Evolutionary conservation across 2,797 vertebrate species (phyloP).

Genomic region (Phrynocephalus forsythii): DNA sequence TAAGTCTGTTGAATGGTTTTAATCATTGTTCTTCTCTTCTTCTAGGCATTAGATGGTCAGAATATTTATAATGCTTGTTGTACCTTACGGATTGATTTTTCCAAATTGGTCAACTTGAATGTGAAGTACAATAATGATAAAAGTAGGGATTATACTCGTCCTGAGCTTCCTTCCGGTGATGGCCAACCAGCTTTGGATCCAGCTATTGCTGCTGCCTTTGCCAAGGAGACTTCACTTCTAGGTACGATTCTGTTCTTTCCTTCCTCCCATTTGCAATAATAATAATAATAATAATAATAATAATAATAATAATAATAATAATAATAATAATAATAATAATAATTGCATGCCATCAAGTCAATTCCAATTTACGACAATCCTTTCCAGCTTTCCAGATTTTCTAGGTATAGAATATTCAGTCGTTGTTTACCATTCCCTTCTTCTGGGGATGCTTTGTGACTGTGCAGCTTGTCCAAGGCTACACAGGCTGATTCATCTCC

Average conservation of each 20-base stretch:
- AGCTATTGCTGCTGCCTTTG: conserved; percentile 89
- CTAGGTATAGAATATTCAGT: no score
- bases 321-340: no score
- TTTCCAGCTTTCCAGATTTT: not conserved
- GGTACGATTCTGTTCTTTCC: conserved; percentile 82
- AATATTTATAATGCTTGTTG: conserved; percentile 99
- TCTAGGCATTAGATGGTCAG: conserved; percentile 94
- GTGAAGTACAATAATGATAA: conserved; percentile 99
- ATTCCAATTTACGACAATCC: not conserved
- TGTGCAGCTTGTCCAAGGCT: no score
- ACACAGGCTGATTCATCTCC: no score
- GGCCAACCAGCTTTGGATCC: conserved; percentile 92
- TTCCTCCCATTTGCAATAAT: not conserved
- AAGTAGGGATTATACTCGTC: conserved; percentile 96
- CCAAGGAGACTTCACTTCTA: conserved; percentile 96
- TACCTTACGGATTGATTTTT: conserved; percentile 97
- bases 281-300: no score
- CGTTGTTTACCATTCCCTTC: not conserved
- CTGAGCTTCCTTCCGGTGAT: conserved; percentile 95
- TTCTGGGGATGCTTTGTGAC: no score
- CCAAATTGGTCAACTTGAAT: conserved; percentile 97
- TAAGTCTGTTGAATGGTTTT: conserved; percentile 5
- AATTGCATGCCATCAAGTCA: no score
- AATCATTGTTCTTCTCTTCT: conserved; percentile 46
- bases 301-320: no score